Evolutionary conservation across 2,888 invertebrate species (phyloP).

Genomic region (Leistus spinibarbis): DNA sequence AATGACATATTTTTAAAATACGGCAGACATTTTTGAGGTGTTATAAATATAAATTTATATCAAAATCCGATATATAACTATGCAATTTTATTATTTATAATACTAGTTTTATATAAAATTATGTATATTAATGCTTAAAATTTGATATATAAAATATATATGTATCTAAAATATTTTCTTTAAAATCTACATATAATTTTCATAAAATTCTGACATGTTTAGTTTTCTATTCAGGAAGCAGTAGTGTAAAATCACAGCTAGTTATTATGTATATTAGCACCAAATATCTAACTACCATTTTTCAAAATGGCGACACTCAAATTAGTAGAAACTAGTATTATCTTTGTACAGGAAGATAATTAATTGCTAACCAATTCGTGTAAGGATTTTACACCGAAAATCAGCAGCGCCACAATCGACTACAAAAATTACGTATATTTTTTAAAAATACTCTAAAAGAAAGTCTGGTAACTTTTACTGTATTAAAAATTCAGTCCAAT

Average conservation of each 20-base stretch:
- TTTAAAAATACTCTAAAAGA: background rate
- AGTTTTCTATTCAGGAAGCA: background rate
- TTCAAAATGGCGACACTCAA: background rate
- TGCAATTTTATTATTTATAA: background rate
- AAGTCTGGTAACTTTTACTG: background rate
- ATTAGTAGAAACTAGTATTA: background rate
- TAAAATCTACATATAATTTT: background rate
- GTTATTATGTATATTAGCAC: conserved; percentile 9
- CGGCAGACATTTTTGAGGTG: background rate
- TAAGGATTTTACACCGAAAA: background rate
- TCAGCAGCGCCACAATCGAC: background rate
- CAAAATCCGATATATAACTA: background rate
- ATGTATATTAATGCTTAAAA: background rate
- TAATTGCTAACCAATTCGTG: background rate
- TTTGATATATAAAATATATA: background rate
- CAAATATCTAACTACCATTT: conserved; percentile 7
- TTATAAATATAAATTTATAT: background rate
- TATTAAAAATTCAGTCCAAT: background rate
- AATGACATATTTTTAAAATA: background rate
- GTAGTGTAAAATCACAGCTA: conserved; percentile 9
- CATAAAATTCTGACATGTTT: background rate
- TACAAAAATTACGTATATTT: background rate
- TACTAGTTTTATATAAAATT: background rate
- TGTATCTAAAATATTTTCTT: background rate
- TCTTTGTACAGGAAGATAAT: background rate